phyloP scores from a whole-genome alignment of 2,888 invertebrate species.

The Ctenicera cuprea region DNA sequence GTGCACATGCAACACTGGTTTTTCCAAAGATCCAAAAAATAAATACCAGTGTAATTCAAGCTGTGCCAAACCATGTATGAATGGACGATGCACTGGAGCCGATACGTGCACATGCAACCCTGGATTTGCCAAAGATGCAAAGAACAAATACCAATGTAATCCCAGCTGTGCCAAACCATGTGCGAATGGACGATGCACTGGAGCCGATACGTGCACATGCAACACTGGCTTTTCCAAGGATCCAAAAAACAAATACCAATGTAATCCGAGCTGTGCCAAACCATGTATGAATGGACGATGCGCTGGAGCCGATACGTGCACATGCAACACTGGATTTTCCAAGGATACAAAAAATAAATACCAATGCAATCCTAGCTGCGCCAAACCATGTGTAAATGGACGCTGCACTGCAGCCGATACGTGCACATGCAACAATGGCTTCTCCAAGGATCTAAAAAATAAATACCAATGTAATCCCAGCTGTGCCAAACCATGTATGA shows the following conservation, averaged over 20 bases:
- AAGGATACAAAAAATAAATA: slow-evolving; percentile 47
- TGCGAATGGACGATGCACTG: slow-evolving; percentile 72
- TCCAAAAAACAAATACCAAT: slow-evolving; percentile 53
- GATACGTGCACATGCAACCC: slow-evolving; percentile 67
- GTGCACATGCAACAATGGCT: slow-evolving; percentile 67
- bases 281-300: slow-evolving; percentile 55
- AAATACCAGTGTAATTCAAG: slow-evolving; percentile 66
- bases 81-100: slow-evolving; percentile 56
- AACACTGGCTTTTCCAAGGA: slow-evolving; percentile 44
- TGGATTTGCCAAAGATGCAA: slow-evolving; percentile 49
- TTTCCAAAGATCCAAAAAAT: slow-evolving; percentile 33
- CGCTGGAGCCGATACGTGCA: slow-evolving; percentile 50
- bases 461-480: slow-evolving; percentile 57
- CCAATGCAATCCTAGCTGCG: slow-evolving; percentile 67
- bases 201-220: slow-evolving; percentile 58
- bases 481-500: slow-evolving; percentile 56
- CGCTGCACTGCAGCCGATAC: slow-evolving; percentile 72
- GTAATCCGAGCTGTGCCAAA: slow-evolving; percentile 53
- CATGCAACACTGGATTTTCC: slow-evolving; percentile 41
- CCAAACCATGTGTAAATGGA: slow-evolving; percentile 66
- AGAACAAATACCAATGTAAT: slow-evolving; percentile 46
- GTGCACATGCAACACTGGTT: slow-evolving; percentile 58
- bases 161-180: slow-evolving; percentile 62
- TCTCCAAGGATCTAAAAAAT: slow-evolving; percentile 49
- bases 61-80: slow-evolving; percentile 61